A percentile compares a stretch with the other conserved stretches of the same genome.
These are phyloP conservation scores for Sinosuthora webbiana DNA, from an alignment of 2,113 vertebrate genomes.

Conservation along the genomic window DNA sequence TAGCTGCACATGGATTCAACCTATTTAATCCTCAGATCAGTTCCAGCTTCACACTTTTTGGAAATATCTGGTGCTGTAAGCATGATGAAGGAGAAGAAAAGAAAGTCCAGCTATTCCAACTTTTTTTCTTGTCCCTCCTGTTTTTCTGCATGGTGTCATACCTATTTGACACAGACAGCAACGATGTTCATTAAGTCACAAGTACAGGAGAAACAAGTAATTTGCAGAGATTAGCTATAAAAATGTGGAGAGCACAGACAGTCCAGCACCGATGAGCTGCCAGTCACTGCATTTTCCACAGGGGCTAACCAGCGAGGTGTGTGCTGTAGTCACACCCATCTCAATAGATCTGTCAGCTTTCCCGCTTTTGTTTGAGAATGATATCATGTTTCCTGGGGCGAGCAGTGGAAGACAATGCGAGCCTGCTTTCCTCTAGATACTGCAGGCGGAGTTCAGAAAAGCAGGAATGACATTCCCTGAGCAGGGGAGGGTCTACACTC, in stretches of 20 bases:
- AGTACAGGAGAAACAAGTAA: rapidly evolving
- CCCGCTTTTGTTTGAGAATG: conserved; percentile 82
- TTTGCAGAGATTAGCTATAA: neutral
- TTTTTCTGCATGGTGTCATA: neutral
- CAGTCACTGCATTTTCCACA: conserved; percentile 30
- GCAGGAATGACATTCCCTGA: conserved; percentile 73
- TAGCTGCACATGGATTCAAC: neutral
- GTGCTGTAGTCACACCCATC: conserved; percentile 75
- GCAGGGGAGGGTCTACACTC: conserved; percentile 35
- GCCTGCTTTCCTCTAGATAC: conserved; percentile 75
- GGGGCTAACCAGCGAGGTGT: conserved; percentile 62
- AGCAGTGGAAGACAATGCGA: conserved; percentile 75
- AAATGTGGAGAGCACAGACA: neutral
- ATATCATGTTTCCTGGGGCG: conserved; percentile 83
- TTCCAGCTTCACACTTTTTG: neutral
- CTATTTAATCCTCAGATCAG: neutral
- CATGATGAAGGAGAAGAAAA: neutral
- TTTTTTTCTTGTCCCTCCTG: neutral
- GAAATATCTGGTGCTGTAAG: neutral
- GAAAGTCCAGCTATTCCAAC: neutral
- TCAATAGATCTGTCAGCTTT: conserved; percentile 81
- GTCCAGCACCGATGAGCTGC: neutral
- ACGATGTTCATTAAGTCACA: neutral
- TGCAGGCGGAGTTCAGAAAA: conserved; percentile 79
- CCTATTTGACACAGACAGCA: neutral